Percentiles rank a stretch among this genome's conserved stretches.
phyloP scores from a whole-genome alignment of 1,140 invertebrate species.

The Drosophila erecta region DNA sequence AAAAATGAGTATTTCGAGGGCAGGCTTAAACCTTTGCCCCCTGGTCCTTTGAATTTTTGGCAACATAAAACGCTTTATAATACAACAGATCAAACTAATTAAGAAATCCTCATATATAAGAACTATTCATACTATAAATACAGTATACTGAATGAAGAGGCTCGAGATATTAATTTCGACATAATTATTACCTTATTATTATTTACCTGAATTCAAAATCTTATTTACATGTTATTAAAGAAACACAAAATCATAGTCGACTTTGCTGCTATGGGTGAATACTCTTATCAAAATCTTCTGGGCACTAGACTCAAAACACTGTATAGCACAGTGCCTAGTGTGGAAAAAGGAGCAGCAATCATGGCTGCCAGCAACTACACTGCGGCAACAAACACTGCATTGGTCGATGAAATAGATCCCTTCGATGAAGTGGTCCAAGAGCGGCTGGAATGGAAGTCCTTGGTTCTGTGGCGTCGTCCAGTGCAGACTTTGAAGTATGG shows the following conservation, averaged over 20 bases:
- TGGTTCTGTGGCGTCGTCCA: conserved; percentile 95
- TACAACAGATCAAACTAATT: background rate
- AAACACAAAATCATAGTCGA: background rate
- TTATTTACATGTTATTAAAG: background rate
- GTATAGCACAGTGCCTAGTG: background rate
- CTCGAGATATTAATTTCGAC: background rate
- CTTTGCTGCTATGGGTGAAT: conserved; percentile 6
- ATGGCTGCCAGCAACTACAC: background rate
- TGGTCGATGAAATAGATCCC: conserved; percentile 3
- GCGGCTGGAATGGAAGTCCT: conserved; percentile 85
- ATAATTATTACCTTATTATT: background rate
- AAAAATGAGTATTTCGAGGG: background rate
- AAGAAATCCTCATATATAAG: background rate
- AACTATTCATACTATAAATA: no score
- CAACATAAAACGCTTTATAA: conserved; percentile 19
- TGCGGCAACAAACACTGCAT: no score
- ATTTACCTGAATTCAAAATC: background rate
- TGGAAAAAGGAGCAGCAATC: background rate
- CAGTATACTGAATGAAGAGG: no score
- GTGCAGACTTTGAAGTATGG: conserved; percentile 93
- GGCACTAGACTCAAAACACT: background rate
- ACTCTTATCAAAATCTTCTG: conserved; percentile 8
- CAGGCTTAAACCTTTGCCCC: conserved; percentile 28
- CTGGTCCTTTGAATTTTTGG: conserved; percentile 42
- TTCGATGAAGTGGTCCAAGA: conserved; percentile 8